Evolutionary conservation across 1,140 invertebrate genomes (phyloP), one percentile per base, ranked within the genome.

Genomic region (Hyphantria cunea): DNA sequence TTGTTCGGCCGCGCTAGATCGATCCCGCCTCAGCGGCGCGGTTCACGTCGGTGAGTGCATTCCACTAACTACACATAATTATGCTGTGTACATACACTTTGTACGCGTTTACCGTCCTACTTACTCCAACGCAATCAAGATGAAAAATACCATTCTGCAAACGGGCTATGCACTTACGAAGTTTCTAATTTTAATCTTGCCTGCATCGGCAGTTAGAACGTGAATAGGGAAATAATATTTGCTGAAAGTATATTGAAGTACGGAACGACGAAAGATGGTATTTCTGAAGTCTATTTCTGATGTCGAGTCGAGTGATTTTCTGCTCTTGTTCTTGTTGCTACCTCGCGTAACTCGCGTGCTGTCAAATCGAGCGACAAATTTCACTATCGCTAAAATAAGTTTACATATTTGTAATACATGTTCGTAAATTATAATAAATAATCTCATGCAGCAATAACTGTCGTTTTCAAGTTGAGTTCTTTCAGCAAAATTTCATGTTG

Each of bases 11-110:
- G 63, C 60, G 76, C 80, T 82, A 76, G 66, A 78, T 82, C 78
- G 80, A 82, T 80, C 80, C 70, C 64, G 69, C 64, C 64, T 17
- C 55, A 64, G 51, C 74, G 74, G 72, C 78, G 76, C 68, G 59
- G 53, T 64, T 66, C 54, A 64, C 58, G 44, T 77, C 64, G 58
- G 77, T 80, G 71, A 80, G 80, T 78, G 74, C 73, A 80, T 64
- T 42, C 60, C 53, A 41, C 44, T 31, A 45, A 34, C 53, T 45
- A 55, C 11, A 34, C 42, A 12, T 41, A 45, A 31, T 42, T 37
- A 37, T 37, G 34, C 8, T 37, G n/a, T n/a, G n/a, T n/a, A 37
- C 8, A 11, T 37, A 11, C 34, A 37, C 17, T 25, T 39, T 39
- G 37, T 39, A 7, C n/a, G n/a, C 37, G 37, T 39, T 39, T n/a